phyloP scores from a whole-genome alignment of 2,888 invertebrate species.

The Incurvaria masculella region DNA sequence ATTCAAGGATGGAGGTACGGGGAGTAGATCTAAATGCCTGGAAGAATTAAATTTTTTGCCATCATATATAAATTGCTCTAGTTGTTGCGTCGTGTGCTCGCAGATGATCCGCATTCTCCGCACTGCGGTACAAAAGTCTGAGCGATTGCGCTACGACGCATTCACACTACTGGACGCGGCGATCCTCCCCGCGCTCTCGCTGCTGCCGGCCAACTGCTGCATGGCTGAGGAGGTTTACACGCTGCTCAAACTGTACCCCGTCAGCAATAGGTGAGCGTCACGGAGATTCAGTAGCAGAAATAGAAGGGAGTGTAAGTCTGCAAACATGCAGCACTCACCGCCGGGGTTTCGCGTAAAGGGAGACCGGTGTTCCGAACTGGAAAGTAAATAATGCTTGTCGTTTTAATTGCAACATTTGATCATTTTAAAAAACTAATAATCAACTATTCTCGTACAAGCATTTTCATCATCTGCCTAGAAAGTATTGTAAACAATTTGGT shows the following conservation, averaged over 20 bases:
- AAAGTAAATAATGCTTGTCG: not conserved
- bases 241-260: conserved; percentile 80
- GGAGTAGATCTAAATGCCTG: no score
- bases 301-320: not conserved
- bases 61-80: no score
- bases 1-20: no score
- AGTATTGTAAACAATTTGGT: no score
- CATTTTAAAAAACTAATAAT: no score
- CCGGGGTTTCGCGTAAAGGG: not conserved
- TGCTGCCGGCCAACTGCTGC: conserved; percentile 93
- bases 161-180: conserved; percentile 84
- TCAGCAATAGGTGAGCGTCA: conserved; percentile 74
- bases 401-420: no score
- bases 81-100: conserved; percentile 5
- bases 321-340: not conserved
- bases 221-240: conserved; percentile 96
- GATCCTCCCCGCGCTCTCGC: conserved; percentile 85
- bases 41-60: no score
- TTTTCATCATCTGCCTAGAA: no score
- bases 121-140: conserved; percentile 37
- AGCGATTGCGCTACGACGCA: conserved; percentile 76
- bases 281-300: no score
- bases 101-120: conserved; percentile 47
- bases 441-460: no score
- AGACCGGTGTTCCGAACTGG: no score